Percentiles rank a stretch among this genome's conserved stretches.
Evolutionary conservation across 2,888 invertebrate species (phyloP).

Genomic region (Drosophila gaucha): DNA sequence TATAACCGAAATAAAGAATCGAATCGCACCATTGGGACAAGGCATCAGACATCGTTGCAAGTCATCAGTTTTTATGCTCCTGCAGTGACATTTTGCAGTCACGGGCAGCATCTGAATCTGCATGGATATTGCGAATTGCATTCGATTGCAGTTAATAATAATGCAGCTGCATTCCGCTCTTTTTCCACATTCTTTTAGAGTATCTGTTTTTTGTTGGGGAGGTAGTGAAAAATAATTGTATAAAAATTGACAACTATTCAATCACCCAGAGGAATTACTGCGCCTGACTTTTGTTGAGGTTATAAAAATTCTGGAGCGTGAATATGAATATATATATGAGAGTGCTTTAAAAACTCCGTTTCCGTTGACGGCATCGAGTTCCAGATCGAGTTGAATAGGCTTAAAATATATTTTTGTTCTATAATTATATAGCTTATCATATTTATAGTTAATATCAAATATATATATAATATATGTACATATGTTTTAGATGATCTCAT

Average conservation of each 20-base stretch:
- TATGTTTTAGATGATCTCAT: no score
- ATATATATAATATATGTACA: no score
- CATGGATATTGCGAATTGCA: conserved; percentile 51
- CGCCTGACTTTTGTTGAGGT: not conserved
- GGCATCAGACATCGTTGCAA: conserved; percentile 68
- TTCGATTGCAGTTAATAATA: conserved; percentile 56
- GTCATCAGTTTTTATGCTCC: conserved; percentile 76
- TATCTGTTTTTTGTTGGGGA: no score
- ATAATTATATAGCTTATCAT: no score
- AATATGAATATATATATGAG: not conserved
- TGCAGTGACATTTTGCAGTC: conserved; percentile 68
- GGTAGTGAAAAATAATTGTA: not conserved
- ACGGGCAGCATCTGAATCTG: conserved; percentile 28
- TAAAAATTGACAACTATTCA: conserved; percentile 22
- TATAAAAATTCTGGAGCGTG: not conserved
- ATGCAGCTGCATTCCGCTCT: conserved; percentile 26
- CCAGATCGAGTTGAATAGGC: no score
- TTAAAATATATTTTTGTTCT: no score
- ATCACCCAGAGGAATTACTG: conserved; percentile 17
- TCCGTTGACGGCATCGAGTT: no score
- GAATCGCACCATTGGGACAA: conserved; percentile 69
- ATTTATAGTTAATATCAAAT: no score
- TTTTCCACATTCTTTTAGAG: no score
- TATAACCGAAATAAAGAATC: not conserved
- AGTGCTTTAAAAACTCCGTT: not conserved